These are phyloP conservation scores for Caenorhabditis sulstoni DNA, from an alignment of 2,888 invertebrate species.

Conservation along the genomic window DNA sequence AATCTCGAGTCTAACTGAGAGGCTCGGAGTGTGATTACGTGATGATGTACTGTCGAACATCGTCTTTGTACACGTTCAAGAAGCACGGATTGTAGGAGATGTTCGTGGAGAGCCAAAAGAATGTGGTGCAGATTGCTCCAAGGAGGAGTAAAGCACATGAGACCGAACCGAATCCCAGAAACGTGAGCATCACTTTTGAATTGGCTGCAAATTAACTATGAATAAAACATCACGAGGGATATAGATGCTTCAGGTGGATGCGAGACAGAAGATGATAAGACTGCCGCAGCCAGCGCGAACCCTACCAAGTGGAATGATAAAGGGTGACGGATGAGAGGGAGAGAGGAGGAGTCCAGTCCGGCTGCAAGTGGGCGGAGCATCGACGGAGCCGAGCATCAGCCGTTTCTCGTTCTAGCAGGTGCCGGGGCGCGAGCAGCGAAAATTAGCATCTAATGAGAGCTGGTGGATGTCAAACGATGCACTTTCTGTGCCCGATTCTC, in stretches of 20 bases:
- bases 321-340: slow-evolving; percentile 21
- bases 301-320: slow-evolving; percentile 23
- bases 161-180: not conserved
- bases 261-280: not conserved
- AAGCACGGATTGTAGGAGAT: slow-evolving; percentile 26
- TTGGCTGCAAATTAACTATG: not conserved
- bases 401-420: not conserved
- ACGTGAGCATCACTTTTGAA: not conserved
- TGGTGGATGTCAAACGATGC: too few species aligned
- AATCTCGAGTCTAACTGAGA: not conserved
- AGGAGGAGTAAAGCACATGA: not conserved
- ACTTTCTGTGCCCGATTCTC: too few species aligned
- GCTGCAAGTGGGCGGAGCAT: slow-evolving; percentile 19
- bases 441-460: not conserved
- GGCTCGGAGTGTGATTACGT: too few species aligned
- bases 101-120: not conserved
- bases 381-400: not conserved
- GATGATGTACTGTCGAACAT: slow-evolving; percentile 8
- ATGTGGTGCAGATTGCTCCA: not conserved
- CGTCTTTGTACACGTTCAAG: slow-evolving; percentile 33
- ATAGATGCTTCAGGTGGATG: too few species aligned
- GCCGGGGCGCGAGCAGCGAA: not conserved
- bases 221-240: too few species aligned
- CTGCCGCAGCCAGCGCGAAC: too few species aligned
- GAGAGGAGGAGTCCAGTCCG: not conserved